Conservation (phyloP, 2,888 invertebrate species). For the Pocota personata region DNA sequence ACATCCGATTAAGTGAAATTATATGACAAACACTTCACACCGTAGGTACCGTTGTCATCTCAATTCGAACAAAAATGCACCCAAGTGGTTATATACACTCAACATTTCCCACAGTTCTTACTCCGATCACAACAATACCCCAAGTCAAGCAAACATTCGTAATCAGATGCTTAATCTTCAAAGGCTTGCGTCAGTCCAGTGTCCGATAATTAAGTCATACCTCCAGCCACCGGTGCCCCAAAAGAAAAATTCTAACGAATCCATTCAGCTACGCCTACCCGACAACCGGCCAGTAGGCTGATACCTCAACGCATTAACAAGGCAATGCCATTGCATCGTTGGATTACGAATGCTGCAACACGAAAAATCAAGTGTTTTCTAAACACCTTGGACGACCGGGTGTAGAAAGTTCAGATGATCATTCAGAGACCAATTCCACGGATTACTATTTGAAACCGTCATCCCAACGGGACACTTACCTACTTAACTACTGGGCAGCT, state of each 20-base stretch:
- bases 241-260: conserved; percentile 41
- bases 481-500: conserved; percentile 50
- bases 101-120: conserved; percentile 53
- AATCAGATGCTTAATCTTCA: conserved; percentile 59
- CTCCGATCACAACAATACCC: conserved; percentile 14
- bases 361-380: conserved; percentile 58
- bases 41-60: not conserved
- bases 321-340: conserved; percentile 16
- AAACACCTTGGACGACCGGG: conserved; percentile 34
- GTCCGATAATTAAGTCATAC: conserved; percentile 55
- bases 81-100: not conserved
- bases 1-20: conserved; percentile 18
- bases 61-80: not conserved
- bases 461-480: conserved; percentile 47
- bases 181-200: conserved; percentile 46
- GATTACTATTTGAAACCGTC: conserved; percentile 1
- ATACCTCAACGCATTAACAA: not conserved
- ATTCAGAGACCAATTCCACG: not conserved
- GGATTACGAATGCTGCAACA: conserved; percentile 41
- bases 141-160: conserved; percentile 51
- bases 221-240: conserved; percentile 26
- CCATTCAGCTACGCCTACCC: conserved; percentile 62
- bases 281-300: not conserved
- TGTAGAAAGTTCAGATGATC: conserved; percentile 38
- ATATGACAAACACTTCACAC: conserved; percentile 35